These are phyloP conservation scores for Cryptocheilus praepositus DNA, from an alignment of 2,888 invertebrate genomes.

Conservation along the genomic window DNA sequence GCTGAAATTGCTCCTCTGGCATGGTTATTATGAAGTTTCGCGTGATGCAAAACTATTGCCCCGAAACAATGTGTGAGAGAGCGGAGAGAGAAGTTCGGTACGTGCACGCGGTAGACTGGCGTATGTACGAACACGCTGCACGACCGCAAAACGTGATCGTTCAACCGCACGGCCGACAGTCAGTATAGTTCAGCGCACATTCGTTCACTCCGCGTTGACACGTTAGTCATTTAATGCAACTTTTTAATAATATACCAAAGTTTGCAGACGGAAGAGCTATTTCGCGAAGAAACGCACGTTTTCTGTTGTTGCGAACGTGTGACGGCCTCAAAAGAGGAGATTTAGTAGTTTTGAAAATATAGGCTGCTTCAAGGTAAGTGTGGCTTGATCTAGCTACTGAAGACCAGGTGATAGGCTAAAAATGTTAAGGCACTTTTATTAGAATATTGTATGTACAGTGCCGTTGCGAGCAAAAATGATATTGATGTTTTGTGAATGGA, in stretches of 20 bases:
- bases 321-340: no score
- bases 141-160: constrained; percentile 48
- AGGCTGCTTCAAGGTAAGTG: no score
- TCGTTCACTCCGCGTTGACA: constrained; percentile 7
- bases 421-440: no score
- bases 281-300: no score
- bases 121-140: constrained; percentile 37
- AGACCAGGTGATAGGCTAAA: no score
- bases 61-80: constrained; percentile 34
- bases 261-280: no score
- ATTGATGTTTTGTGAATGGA: no score
- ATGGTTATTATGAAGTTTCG: constrained; percentile 55
- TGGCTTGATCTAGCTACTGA: no score
- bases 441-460: no score
- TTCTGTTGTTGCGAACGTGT: no score
- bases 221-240: not conserved
- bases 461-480: no score
- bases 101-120: constrained; percentile 34
- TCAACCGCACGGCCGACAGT: constrained; percentile 32
- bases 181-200: constrained; percentile 4
- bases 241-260: constrained; percentile 27
- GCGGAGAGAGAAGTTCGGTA: constrained; percentile 34
- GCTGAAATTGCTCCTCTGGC: constrained; percentile 24
- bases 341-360: no score
- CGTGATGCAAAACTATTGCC: constrained; percentile 39